Percentiles rank a stretch among this genome's conserved stretches.
Conservation (phyloP, 1,140 invertebrate species). For the Trichonephila inaurata region DNA sequence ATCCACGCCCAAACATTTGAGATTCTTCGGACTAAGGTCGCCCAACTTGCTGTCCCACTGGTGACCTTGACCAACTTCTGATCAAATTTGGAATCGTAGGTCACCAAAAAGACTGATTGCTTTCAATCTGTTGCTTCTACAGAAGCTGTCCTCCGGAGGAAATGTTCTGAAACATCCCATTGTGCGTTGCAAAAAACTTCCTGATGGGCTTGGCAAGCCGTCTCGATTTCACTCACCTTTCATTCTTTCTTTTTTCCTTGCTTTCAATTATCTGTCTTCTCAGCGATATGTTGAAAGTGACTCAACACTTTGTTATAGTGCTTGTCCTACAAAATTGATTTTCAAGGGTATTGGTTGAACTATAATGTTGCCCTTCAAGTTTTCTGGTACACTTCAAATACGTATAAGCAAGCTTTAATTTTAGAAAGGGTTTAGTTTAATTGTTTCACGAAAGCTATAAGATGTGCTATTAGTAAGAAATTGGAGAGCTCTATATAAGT, state of each 20-base stretch:
- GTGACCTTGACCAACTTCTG: conserved; percentile 54
- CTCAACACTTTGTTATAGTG: not conserved
- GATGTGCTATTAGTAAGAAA: too few relatives aligned
- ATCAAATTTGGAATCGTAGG: not conserved
- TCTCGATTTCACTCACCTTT: not conserved
- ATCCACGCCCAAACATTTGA: conserved; percentile 40
- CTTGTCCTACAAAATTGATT: too few relatives aligned
- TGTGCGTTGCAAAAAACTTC: conserved; percentile 20
- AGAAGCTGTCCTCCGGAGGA: not conserved
- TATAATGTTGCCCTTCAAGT: too few relatives aligned
- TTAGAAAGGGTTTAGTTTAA: too few relatives aligned
- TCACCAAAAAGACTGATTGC: conserved; percentile 28
- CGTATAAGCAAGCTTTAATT: too few relatives aligned
- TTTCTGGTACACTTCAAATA: too few relatives aligned
- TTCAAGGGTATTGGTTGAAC: too few relatives aligned
- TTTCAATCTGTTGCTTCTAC: not conserved
- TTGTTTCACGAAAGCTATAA: too few relatives aligned
- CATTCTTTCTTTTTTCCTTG: not conserved
- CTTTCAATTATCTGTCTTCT: too few relatives aligned
- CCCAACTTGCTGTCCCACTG: not conserved
- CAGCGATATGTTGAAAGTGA: too few relatives aligned
- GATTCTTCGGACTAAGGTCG: conserved; percentile 31
- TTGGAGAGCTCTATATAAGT: too few relatives aligned
- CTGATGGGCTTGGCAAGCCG: not conserved
- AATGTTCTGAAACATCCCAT: not conserved